These are phyloP conservation scores for Deilephila elpenor DNA, from an alignment of 2,888 invertebrate species.

Conservation along the genomic window DNA sequence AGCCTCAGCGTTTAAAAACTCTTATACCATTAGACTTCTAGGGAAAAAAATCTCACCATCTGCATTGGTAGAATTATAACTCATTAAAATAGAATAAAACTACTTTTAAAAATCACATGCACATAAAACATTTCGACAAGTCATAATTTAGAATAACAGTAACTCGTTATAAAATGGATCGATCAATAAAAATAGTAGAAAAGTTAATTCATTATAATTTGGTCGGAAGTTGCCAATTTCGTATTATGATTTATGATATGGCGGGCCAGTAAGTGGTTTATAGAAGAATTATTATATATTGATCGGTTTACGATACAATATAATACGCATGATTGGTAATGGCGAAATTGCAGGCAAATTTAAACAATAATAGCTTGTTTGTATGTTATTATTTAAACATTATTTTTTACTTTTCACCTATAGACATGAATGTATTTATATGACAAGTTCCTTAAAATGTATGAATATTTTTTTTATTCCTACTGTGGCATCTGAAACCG, in stretches of 20 bases:
- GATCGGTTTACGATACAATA: conserved; percentile 9
- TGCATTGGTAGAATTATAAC: no score
- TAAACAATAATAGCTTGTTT: not conserved
- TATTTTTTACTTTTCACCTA: no score
- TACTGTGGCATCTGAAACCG: no score
- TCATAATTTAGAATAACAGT: conserved; percentile 3
- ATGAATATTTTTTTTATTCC: no score
- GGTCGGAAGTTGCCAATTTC: conserved; percentile 20
- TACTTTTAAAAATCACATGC: not conserved
- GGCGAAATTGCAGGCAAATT: not conserved
- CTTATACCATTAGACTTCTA: no score
- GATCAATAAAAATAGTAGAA: conserved; percentile 14
- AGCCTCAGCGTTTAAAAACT: no score
- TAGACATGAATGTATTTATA: no score
- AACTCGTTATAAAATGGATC: conserved; percentile 9
- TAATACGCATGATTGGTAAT: not conserved
- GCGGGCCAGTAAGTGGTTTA: conserved; percentile 2
- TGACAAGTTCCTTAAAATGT: no score
- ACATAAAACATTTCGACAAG: not conserved
- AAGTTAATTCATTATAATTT: conserved; percentile 18
- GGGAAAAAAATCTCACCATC: no score
- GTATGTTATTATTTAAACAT: no score
- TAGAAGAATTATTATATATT: conserved; percentile 18
- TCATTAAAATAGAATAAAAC: no score
- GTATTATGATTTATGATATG: conserved; percentile 10